Percentiles rank a stretch among this genome's conserved stretches.
phyloP scores from a whole-genome alignment of 2,888 invertebrate genomes.

The Oeneis ivallda region DNA sequence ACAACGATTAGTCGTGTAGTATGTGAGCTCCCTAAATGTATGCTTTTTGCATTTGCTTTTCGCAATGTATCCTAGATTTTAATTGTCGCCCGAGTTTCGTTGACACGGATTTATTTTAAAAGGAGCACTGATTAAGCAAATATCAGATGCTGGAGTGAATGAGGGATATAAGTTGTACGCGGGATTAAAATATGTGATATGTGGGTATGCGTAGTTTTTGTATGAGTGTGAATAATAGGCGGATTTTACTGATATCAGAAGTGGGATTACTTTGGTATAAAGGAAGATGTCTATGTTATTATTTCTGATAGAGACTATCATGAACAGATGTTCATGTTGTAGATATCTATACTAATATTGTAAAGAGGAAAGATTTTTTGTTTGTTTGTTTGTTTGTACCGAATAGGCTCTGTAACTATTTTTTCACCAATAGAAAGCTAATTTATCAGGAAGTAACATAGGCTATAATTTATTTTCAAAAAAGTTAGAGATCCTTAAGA shows the following conservation, averaged over 20 bases:
- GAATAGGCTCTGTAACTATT: too few species aligned
- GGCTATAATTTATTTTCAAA: too few species aligned
- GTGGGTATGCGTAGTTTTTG: background rate
- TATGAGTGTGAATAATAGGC: conserved; percentile 5
- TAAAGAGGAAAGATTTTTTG: too few species aligned
- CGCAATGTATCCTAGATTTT: conserved; percentile 25
- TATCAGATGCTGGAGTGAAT: conserved; percentile 10
- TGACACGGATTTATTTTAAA: conserved; percentile 33
- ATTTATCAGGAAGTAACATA: too few species aligned
- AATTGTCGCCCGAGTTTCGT: conserved; percentile 42
- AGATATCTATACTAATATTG: too few species aligned
- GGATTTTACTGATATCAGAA: background rate
- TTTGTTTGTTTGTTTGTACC: too few species aligned
- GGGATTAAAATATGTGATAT: conserved; percentile 4
- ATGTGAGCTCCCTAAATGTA: background rate
- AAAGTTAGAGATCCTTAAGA: too few species aligned
- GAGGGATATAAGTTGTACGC: conserved; percentile 13
- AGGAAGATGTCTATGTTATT: background rate
- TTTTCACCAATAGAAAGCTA: too few species aligned
- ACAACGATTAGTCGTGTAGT: too few species aligned
- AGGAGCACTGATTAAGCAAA: conserved; percentile 27
- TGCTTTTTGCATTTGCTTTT: background rate
- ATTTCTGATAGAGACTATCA: too few species aligned
- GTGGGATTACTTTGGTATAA: background rate
- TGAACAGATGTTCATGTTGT: too few species aligned